Conservation (phyloP, 23 tunicate species). For the Ascidia mentula region DNA sequence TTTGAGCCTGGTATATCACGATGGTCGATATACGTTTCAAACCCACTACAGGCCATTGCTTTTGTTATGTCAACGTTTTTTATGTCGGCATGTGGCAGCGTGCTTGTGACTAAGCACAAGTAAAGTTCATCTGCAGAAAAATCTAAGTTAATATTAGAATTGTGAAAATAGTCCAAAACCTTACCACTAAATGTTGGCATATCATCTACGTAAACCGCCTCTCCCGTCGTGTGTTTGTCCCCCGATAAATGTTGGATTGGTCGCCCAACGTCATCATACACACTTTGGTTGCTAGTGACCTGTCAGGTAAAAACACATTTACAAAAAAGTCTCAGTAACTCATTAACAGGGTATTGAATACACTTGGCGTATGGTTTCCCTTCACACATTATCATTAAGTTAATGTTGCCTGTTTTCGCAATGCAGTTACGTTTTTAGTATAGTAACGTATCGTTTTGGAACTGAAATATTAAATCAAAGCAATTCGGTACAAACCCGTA, state of each 20-base stretch:
- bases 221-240: slow-evolving; percentile 80
- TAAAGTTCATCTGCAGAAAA: slow-evolving; percentile 57
- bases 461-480: too few species aligned
- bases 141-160: too few species aligned
- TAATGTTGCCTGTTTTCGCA: too few species aligned
- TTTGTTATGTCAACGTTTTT: slow-evolving; percentile 49
- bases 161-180: too few species aligned
- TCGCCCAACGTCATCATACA: slow-evolving; percentile 71
- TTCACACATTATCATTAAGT: too few species aligned
- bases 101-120: slow-evolving; percentile 51
- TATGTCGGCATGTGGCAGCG: slow-evolving; percentile 73
- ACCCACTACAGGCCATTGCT: slow-evolving; percentile 50
- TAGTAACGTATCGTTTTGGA: too few species aligned
- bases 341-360: too few species aligned
- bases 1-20: slow-evolving; percentile 63
- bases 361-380: too few species aligned
- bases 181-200: too few species aligned
- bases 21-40: slow-evolving; percentile 53
- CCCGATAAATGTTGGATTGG: slow-evolving; percentile 54
- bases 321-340: too few species aligned
- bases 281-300: slow-evolving; percentile 28
- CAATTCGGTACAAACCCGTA: too few species aligned
- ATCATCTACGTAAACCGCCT: slow-evolving; percentile 83
- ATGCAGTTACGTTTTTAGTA: too few species aligned
- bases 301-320: background rate